Evolutionary conservation across 2,113 vertebrate genomes (phyloP).

Genomic region (Rhea americana): DNA sequence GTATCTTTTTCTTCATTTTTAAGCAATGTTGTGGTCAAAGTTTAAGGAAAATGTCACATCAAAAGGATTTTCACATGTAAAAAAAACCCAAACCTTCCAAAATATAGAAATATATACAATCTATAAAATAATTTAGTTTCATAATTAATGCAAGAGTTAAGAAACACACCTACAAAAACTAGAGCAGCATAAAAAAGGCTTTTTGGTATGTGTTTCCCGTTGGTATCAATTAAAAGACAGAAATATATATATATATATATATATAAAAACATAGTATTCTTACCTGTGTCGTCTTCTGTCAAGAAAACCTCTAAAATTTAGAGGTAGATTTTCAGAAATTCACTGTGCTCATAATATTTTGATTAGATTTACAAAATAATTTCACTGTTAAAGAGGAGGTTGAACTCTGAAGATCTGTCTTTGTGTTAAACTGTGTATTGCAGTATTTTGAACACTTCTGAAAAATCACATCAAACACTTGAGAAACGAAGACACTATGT

Average conservation of each 20-base stretch:
- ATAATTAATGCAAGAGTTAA: neutral
- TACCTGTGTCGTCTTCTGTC: neutral
- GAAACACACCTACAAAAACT: neutral
- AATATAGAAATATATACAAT: neutral
- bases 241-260: no score
- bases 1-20: neutral
- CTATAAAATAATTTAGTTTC: neutral
- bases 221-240: neutral
- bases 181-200: neutral
- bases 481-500: neutral
- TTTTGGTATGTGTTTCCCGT: neutral
- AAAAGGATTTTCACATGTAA: neutral
- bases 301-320: neutral
- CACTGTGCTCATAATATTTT: neutral
- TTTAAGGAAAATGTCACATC: neutral
- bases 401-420: neutral
- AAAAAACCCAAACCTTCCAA: neutral
- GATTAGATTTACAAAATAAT: neutral
- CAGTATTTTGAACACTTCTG: neutral
- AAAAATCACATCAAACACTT: neutral
- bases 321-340: neutral
- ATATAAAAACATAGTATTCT: neutral
- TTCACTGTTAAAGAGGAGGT: neutral
- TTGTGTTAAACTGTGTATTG: neutral
- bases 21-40: neutral